These are phyloP conservation scores for Kryptolebias marmoratus DNA, from an alignment of 2,113 vertebrate genomes.

Conservation along the genomic window DNA sequence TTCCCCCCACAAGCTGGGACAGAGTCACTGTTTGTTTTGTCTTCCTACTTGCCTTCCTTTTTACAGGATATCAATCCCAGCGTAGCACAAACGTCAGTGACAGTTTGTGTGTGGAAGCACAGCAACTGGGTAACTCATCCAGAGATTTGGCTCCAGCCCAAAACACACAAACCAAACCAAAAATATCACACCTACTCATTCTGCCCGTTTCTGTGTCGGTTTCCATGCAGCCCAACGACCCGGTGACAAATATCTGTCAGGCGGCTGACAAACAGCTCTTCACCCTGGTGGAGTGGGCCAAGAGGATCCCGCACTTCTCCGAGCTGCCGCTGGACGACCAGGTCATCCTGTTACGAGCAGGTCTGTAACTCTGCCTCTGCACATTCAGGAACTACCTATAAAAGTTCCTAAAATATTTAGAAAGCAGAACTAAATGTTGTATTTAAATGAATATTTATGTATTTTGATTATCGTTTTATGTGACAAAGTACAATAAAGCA, in stretches of 20 bases:
- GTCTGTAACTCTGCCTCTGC: constrained; percentile 65
- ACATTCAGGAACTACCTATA: neutral
- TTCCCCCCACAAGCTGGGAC: constrained; percentile 70
- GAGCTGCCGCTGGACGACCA: constrained; percentile 93
- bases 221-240: constrained; percentile 87
- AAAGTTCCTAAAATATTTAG: too few species aligned
- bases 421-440: neutral
- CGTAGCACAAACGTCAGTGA: constrained; percentile 25
- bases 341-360: constrained; percentile 91
- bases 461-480: too few species aligned
- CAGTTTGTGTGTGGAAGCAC: constrained; percentile 16
- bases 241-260: constrained; percentile 95
- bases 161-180: constrained; percentile 3
- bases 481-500: too few species aligned
- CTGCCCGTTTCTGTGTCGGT: constrained; percentile 14
- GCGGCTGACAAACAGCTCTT: constrained; percentile 95
- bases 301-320: constrained; percentile 93
- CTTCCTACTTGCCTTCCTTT: constrained; percentile 52
- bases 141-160: constrained; percentile 6
- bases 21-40: constrained; percentile 75
- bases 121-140: constrained; percentile 13
- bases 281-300: constrained; percentile 93
- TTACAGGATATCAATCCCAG: constrained; percentile 63
- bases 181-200: constrained; percentile 17
- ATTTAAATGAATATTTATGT: too few species aligned